Percentiles rank a stretch among this genome's conserved stretches.
These are phyloP conservation scores for Rhagonycha lutea DNA, from an alignment of 2,888 invertebrate species.

Conservation along the genomic window DNA sequence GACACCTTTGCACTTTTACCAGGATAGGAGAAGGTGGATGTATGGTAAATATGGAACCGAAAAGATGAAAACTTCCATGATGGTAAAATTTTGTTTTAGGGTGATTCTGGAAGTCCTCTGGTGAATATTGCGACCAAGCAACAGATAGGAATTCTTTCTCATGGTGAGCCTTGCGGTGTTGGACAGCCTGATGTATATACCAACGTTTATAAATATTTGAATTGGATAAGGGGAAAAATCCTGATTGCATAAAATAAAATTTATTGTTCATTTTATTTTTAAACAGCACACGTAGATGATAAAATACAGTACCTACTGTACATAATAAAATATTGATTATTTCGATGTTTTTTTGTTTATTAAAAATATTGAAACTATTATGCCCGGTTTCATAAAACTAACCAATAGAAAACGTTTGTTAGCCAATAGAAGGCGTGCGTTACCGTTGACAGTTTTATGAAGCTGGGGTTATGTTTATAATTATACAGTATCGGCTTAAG, in stretches of 20 bases:
- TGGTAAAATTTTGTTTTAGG: not conserved
- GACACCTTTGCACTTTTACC: not conserved
- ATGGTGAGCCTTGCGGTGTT: not conserved
- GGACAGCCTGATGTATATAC: not conserved
- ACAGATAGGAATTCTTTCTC: not conserved
- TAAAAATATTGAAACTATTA: not conserved
- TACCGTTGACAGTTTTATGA: too few species aligned
- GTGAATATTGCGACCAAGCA: not conserved
- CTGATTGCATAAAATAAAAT: not conserved
- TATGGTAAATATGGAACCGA: not conserved
- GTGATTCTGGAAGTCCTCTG: not conserved
- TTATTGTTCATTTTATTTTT: not conserved
- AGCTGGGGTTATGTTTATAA: not conserved
- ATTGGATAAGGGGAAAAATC: not conserved
- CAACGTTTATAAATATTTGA: not conserved
- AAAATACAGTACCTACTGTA: not conserved
- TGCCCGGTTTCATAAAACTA: too few species aligned
- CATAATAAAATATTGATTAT: not conserved
- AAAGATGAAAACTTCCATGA: not conserved
- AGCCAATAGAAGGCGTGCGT: too few species aligned
- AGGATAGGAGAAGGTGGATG: not conserved
- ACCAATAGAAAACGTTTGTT: too few species aligned
- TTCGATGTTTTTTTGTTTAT: not conserved
- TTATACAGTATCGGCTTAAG: not conserved
- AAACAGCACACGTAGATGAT: too few species aligned